Conservation (phyloP, 2,113 vertebrate genomes). For the Phalacrocorax aristotelis region DNA sequence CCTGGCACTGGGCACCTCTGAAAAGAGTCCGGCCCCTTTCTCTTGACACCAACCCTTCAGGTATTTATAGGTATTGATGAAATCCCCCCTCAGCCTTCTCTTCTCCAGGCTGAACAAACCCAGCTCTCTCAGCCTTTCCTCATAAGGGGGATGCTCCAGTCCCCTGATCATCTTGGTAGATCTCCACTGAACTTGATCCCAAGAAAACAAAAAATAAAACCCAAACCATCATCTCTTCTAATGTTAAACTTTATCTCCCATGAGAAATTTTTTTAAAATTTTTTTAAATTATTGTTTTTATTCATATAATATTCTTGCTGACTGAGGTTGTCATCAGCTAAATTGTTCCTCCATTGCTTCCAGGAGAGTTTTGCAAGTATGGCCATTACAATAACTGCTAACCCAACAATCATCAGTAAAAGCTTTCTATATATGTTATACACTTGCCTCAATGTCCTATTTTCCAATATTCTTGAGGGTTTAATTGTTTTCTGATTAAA, state of each 20-base stretch:
- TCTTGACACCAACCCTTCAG: too few relatives aligned
- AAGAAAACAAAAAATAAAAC: neutral
- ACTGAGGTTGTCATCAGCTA: neutral
- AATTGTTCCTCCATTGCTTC: neutral
- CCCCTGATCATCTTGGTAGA: too few relatives aligned
- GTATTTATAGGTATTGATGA: too few relatives aligned
- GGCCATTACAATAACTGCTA: neutral
- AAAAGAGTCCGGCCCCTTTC: too few relatives aligned
- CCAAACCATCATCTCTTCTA: neutral
- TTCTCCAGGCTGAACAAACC: too few relatives aligned
- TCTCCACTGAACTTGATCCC: too few relatives aligned
- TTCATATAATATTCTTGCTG: neutral
- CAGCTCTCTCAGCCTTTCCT: too few relatives aligned
- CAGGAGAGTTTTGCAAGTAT: neutral
- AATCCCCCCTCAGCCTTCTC: too few relatives aligned
- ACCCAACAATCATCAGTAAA: neutral
- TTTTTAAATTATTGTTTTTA: neutral
- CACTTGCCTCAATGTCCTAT: neutral
- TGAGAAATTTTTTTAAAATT: too few relatives aligned
- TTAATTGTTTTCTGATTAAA: neutral
- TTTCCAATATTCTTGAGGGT: neutral
- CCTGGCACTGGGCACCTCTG: too few relatives aligned
- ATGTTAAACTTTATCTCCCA: neutral
- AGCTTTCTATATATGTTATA: neutral
- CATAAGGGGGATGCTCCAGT: too few relatives aligned